Percentiles rank a stretch among this genome's conserved stretches.
These are phyloP conservation scores for Camponotus vicinus DNA, from an alignment of 1,140 invertebrate genomes.

Conservation along the genomic window DNA sequence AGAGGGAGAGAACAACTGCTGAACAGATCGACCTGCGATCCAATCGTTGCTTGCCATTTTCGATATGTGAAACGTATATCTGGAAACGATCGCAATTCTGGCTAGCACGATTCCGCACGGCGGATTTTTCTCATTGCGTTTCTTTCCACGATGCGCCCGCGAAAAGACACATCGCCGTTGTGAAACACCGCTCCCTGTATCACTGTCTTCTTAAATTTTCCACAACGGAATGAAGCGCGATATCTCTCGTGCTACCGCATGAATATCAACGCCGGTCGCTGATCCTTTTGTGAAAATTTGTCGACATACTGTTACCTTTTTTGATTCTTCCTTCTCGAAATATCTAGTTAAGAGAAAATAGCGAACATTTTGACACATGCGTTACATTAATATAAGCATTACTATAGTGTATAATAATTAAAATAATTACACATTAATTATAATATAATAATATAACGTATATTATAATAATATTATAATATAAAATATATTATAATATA, in stretches of 20 bases:
- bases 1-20: not conserved
- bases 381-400: not conserved
- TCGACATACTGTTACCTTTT: not conserved
- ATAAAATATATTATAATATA: conserved; percentile 12
- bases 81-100: not conserved
- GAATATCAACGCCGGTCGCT: conserved; percentile 13
- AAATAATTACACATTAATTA: not conserved
- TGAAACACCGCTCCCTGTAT: conserved; percentile 33
- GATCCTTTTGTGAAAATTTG: conserved; percentile 17
- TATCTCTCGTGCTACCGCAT: conserved; percentile 16
- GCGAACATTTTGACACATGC: not conserved
- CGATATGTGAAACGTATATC: conserved; percentile 36
- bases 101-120: conserved; percentile 24
- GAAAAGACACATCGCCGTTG: conserved; percentile 39
- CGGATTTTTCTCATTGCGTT: conserved; percentile 43
- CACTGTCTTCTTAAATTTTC: conserved; percentile 53
- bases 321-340: not conserved
- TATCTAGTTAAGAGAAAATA: not conserved
- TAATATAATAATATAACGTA: not conserved
- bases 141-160: conserved; percentile 45
- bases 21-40: conserved; percentile 20
- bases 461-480: not conserved
- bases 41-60: conserved; percentile 42
- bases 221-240: conserved; percentile 33
- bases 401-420: not conserved